Conservation (phyloP, 2,888 invertebrate genomes). For the Polietes domitor region DNA sequence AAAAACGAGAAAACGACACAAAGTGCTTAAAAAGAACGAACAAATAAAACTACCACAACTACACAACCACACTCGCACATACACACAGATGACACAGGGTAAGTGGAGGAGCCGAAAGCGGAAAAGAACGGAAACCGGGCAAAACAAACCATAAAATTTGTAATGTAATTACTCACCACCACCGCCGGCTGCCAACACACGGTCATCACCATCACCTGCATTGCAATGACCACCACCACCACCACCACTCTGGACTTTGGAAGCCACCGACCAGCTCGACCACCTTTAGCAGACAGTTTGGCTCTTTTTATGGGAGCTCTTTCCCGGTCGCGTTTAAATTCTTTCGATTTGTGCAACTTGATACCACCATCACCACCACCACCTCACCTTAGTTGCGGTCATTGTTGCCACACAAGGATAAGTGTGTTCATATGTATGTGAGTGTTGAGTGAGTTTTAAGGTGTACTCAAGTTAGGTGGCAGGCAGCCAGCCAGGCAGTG, state of each 20-base stretch:
- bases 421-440: background rate
- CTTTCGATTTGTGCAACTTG: background rate
- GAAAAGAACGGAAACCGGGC: background rate
- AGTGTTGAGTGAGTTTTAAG: background rate
- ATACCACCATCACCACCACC: slow-evolving; percentile 5
- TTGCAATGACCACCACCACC: background rate
- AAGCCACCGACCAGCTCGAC: background rate
- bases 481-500: no score
- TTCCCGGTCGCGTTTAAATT: background rate
- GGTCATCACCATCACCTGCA: background rate
- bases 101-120: background rate
- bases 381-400: slow-evolving; percentile 21
- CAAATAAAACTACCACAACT: slow-evolving; percentile 12
- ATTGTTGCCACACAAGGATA: background rate
- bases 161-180: slow-evolving; percentile 44
- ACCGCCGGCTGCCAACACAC: background rate
- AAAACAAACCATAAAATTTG: slow-evolving; percentile 44
- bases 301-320: background rate
- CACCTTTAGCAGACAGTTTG: slow-evolving; percentile 33
- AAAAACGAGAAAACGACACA: background rate
- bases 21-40: background rate
- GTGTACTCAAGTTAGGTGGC: no score
- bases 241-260: background rate
- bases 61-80: no score
- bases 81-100: background rate